Evolutionary conservation across 2,797 vertebrate genomes (phyloP).

Genomic region (Myotis findleyi): DNA sequence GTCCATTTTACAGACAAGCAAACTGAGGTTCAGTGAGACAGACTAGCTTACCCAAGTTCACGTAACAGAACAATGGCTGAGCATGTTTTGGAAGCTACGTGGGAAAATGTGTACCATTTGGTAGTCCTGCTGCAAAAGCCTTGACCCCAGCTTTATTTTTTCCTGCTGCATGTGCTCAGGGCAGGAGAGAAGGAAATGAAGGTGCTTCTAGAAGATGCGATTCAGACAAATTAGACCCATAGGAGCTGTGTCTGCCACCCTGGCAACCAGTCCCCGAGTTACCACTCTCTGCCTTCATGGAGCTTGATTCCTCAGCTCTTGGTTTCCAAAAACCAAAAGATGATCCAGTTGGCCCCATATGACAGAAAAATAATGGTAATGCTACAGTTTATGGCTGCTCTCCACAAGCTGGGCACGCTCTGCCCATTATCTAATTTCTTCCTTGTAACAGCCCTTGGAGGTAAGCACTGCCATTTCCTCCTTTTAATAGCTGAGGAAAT

Average conservation of each 20-base stretch:
- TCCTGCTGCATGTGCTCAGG: not conserved
- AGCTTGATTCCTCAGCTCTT: not conserved
- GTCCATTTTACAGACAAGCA: conserved; percentile 24
- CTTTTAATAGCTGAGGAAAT: not conserved
- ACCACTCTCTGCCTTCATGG: not conserved
- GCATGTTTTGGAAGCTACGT: not conserved
- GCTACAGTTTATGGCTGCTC: not conserved
- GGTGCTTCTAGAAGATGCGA: not conserved
- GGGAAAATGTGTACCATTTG: not conserved
- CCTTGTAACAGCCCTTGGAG: not conserved
- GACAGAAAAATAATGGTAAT: not conserved
- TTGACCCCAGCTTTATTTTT: not conserved
- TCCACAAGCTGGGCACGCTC: not conserved
- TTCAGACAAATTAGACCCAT: not conserved
- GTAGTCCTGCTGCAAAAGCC: not conserved
- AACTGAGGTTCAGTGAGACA: not conserved
- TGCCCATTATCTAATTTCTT: not conserved
- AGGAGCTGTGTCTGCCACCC: not conserved
- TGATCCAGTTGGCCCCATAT: not conserved
- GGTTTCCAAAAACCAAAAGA: not conserved
- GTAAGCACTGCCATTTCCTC: not conserved
- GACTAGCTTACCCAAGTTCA: not conserved
- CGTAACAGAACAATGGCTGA: not conserved
- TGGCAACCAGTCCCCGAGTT: not conserved
- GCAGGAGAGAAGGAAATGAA: not conserved